Evolutionary conservation across 2,797 vertebrate genomes (phyloP).

Genomic region (Echeneis naucrates): DNA sequence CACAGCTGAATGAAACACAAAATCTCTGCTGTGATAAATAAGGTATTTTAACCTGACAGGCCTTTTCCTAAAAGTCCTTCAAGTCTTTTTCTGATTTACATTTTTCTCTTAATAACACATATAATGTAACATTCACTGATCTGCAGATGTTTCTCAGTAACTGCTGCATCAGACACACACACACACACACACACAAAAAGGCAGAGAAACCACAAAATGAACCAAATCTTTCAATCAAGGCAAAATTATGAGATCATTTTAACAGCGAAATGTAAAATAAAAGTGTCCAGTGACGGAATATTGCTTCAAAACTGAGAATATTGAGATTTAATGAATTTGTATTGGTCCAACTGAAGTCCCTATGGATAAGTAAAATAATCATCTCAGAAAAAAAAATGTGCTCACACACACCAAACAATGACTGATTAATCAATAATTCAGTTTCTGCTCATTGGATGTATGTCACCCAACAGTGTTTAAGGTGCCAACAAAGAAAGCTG

Average conservation of each 20-base stretch:
- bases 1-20: not conserved
- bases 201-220: too few species aligned
- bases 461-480: not conserved
- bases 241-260: not conserved
- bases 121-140: too few species aligned
- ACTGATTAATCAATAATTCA: not conserved
- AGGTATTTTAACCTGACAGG: too few species aligned
- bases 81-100: too few species aligned
- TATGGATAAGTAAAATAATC: too few species aligned
- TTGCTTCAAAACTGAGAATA: not conserved
- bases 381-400: not conserved
- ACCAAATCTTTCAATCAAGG: not conserved
- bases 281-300: not conserved
- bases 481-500: not conserved
- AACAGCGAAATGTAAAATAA: too few species aligned
- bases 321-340: not conserved
- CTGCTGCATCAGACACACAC: too few species aligned
- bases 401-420: too few species aligned
- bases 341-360: too few species aligned
- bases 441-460: not conserved
- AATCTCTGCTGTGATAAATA: not conserved
- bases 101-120: too few species aligned
- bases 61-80: not conserved
- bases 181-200: not conserved
- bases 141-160: not conserved